Conservation (phyloP, 2,888 invertebrate genomes). For the Camponotus fellah region DNA sequence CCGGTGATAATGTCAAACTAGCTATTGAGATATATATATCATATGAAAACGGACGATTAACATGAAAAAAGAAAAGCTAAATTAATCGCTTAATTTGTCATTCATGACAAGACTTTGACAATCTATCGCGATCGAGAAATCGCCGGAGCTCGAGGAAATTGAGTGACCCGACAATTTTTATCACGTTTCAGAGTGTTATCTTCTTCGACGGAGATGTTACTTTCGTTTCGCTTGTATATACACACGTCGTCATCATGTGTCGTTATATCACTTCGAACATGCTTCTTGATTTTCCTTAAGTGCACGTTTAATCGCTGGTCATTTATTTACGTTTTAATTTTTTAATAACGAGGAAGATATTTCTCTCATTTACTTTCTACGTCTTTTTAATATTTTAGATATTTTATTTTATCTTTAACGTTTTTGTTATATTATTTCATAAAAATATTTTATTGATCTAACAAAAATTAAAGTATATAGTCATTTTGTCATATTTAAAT, state of each 20-base stretch:
- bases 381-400: not conserved
- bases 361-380: not conserved
- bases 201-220: slow-evolving; percentile 46
- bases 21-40: slow-evolving; percentile 34
- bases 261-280: slow-evolving; percentile 20
- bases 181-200: slow-evolving; percentile 38
- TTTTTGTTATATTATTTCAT: not conserved
- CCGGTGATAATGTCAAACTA: slow-evolving; percentile 25
- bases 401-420: not conserved
- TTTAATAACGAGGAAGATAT: not conserved
- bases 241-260: slow-evolving; percentile 9
- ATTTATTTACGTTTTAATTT: slow-evolving; percentile 35
- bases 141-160: slow-evolving; percentile 64
- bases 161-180: slow-evolving; percentile 56
- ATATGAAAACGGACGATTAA: slow-evolving; percentile 13
- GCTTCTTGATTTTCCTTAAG: slow-evolving; percentile 43
- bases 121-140: slow-evolving; percentile 66
- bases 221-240: slow-evolving; percentile 47
- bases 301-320: slow-evolving; percentile 21
- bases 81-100: slow-evolving; percentile 75
- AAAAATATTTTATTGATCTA: not conserved
- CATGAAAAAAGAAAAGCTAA: slow-evolving; percentile 60
- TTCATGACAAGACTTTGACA: slow-evolving; percentile 69
- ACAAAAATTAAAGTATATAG: not conserved
- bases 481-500: not conserved